Evolutionary conservation across 1,140 invertebrate genomes (phyloP).

Genomic region (Calephelis virginiensis): DNA sequence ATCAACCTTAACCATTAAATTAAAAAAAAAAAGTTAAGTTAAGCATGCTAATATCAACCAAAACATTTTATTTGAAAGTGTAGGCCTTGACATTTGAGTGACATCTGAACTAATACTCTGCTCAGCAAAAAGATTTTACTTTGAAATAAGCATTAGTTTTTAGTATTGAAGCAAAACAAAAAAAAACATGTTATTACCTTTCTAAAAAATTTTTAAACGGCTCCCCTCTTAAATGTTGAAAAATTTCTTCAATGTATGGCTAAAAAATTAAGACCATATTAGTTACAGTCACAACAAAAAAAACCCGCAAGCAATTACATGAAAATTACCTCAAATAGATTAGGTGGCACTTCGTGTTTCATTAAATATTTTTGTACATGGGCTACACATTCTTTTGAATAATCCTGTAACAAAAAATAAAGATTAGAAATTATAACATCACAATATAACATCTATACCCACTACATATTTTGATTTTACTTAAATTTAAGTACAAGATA

Average conservation of each 20-base stretch:
- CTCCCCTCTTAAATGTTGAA: conserved; percentile 96
- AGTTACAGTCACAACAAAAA: conserved; percentile 9
- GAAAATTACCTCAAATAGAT: conserved; percentile 95
- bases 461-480: no score
- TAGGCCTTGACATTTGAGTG: no score
- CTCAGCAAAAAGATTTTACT: no score
- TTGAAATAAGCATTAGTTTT: not conserved
- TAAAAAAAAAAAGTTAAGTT: no score
- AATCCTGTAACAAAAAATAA: conserved; percentile 87
- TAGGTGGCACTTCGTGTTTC: conserved; percentile 96
- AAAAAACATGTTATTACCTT: conserved; percentile 83
- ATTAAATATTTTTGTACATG: conserved; percentile 98
- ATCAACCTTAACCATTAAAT: no score
- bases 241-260: conserved; percentile 99
- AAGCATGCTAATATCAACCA: no score
- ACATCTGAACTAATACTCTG: no score
- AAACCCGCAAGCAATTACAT: conserved; percentile 16
- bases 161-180: conserved; percentile 4
- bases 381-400: conserved; percentile 96
- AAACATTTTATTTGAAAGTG: no score
- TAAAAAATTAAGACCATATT: conserved; percentile 69
- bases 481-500: no score
- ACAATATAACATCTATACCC: no score
- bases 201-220: conserved; percentile 98
- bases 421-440: not conserved